Evolutionary conservation across 2,797 vertebrate genomes (phyloP).

Genomic region (Etheostoma perlongum): DNA sequence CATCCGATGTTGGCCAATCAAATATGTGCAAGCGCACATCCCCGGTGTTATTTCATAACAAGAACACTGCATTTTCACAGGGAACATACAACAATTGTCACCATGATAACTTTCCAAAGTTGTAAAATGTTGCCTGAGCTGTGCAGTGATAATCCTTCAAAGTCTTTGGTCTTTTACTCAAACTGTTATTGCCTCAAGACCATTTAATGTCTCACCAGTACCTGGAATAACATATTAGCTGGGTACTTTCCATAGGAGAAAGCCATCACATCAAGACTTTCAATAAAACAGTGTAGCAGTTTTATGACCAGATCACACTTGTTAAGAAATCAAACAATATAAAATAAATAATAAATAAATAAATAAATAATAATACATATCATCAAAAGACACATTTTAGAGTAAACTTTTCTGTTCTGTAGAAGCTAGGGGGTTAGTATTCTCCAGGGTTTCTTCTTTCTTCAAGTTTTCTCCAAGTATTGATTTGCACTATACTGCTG

Average conservation of each 20-base stretch:
- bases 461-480: slow-evolving; percentile 5
- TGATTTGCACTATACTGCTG: not conserved
- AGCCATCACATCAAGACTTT: not conserved
- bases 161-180: not conserved
- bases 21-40: not conserved
- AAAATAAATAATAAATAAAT: too few species aligned
- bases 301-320: not conserved
- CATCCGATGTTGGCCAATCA: too few species aligned
- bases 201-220: not conserved
- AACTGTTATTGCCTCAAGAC: not conserved
- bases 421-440: not conserved
- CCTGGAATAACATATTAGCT: not conserved
- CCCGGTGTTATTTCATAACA: not conserved
- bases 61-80: too few species aligned
- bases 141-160: not conserved
- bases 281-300: not conserved
- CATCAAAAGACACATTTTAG: not conserved
- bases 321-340: not conserved
- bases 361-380: not conserved
- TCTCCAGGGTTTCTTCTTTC: slow-evolving; percentile 14
- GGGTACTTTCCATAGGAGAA: not conserved
- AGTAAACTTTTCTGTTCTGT: not conserved
- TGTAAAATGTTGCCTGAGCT: too few species aligned
- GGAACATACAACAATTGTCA: too few species aligned
- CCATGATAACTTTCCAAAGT: too few species aligned